These are phyloP conservation scores for Chloroclystis v-ata DNA, from an alignment of 2,888 invertebrate genomes.

Conservation along the genomic window DNA sequence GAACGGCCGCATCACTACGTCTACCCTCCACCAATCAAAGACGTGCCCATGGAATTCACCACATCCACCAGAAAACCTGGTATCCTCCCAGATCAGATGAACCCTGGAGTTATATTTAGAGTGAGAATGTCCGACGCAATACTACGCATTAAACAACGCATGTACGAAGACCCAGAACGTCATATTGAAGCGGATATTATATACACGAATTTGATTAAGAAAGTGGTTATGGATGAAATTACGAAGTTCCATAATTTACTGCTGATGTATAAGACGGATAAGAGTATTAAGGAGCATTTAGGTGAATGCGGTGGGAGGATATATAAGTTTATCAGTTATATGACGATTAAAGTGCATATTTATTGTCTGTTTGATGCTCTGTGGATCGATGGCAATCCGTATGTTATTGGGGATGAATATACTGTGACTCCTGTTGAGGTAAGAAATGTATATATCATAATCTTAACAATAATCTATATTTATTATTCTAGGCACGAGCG, in stretches of 20 bases:
- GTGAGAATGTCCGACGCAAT: slow-evolving; percentile 72
- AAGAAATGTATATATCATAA: no score
- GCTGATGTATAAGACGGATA: slow-evolving; percentile 69
- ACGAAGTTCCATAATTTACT: slow-evolving; percentile 68
- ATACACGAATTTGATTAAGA: slow-evolving; percentile 68
- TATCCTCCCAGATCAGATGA: slow-evolving; percentile 68
- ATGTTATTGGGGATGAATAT: slow-evolving; percentile 70
- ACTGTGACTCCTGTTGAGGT: slow-evolving; percentile 68
- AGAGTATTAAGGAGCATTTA: slow-evolving; percentile 66
- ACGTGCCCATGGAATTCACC: slow-evolving; percentile 57
- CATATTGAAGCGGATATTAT: slow-evolving; percentile 71
- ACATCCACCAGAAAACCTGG: slow-evolving; percentile 58
- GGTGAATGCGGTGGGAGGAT: slow-evolving; percentile 70
- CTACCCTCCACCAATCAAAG: slow-evolving; percentile 68
- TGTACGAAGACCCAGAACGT: slow-evolving; percentile 69
- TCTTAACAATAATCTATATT: no score
- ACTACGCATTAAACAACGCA: slow-evolving; percentile 63
- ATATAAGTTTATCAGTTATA: slow-evolving; percentile 70
- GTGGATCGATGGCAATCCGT: slow-evolving; percentile 72
- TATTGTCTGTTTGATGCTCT: slow-evolving; percentile 68
- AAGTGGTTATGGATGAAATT: slow-evolving; percentile 69
- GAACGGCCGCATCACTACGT: slow-evolving; percentile 66
- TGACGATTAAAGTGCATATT: slow-evolving; percentile 71
- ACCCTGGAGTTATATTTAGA: slow-evolving; percentile 67
- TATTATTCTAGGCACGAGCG: no score